Percentiles rank a stretch among this genome's conserved stretches.
Evolutionary conservation across 2,797 vertebrate species (phyloP).

Genomic region (Trachurus trachurus): DNA sequence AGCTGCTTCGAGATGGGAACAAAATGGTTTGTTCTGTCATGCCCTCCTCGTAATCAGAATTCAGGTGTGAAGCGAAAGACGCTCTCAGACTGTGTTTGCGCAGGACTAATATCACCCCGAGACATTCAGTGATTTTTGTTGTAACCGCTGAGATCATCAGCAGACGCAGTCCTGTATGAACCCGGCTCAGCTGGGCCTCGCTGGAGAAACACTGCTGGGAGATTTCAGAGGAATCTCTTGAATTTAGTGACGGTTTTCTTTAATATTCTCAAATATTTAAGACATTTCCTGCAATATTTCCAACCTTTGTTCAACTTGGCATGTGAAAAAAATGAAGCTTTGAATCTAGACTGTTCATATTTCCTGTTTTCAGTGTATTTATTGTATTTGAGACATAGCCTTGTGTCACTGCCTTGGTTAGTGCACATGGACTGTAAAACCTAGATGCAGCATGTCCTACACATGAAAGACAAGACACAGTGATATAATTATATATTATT

Average conservation of each 20-base stretch:
- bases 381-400: too few species aligned
- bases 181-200: constrained; percentile 28
- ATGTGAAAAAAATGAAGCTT: too few species aligned
- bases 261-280: neutral
- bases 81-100: constrained; percentile 60
- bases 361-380: too few species aligned
- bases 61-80: constrained; percentile 59
- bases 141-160: constrained; percentile 54
- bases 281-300: neutral
- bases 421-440: too few species aligned
- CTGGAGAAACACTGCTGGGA: constrained; percentile 11
- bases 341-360: too few species aligned
- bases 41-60: constrained; percentile 64
- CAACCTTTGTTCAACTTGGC: too few species aligned
- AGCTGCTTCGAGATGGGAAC: constrained; percentile 54
- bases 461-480: too few species aligned
- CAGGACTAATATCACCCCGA: constrained; percentile 59
- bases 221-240: neutral
- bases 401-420: too few species aligned
- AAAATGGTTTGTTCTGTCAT: constrained; percentile 69
- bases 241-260: neutral
- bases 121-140: constrained; percentile 44
- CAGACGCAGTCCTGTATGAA: constrained; percentile 40
- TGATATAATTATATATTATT: too few species aligned
- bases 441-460: too few species aligned